Evolutionary conservation across 2,797 vertebrate genomes (phyloP), one percentile per base, ranked within the genome.

Genomic region (Onychomys torridus): DNA sequence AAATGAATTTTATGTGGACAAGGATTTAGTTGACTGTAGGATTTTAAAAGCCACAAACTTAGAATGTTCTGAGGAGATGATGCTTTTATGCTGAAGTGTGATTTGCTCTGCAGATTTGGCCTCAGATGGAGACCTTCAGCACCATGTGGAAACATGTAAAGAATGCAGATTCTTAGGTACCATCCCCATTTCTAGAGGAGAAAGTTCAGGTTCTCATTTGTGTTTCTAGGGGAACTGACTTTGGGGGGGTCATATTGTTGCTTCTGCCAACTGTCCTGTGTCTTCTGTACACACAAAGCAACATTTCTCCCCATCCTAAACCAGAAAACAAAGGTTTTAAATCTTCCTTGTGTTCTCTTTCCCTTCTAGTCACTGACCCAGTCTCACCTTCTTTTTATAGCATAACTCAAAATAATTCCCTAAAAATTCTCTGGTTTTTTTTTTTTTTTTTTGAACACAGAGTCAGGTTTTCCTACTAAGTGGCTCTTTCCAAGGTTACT

Each of bases 361-460:
- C 14, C 11, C 32, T 86, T 86, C n/a, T 90, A 32, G 27, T 93
- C 27, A 13, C 17, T 49, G 43, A 19, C 10, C 78, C 43, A 29
- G 21, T 76, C 92, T 63, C 40, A 43, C 40, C 61, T 92, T 75
- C 32, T 23, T 95, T 92, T 87, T 46, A 79, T 2, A 86, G 73
- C 61, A 78, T 55, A 85, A 82, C 37, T 85, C 75, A 86, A 92
- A 89, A 92, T 83, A 85, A 89, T 79, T 91, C 37, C 91, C 11
- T 29, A 89, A 90, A 69, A 77, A 82, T 65, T 90, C 23, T 76
- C 63, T 65, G 21, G n/a, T n/a, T n/a, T 49, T 61, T 96, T 73
- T n/a, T n/a, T 49, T 61, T 96, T 73, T 78, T 23, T 69, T 95
- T 77, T n/a, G 29, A 78, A 55, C 76, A 32, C 49, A 79, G 61